These are phyloP conservation scores for Drosophila varians DNA, from an alignment of 1,140 invertebrate species.

Conservation along the genomic window DNA sequence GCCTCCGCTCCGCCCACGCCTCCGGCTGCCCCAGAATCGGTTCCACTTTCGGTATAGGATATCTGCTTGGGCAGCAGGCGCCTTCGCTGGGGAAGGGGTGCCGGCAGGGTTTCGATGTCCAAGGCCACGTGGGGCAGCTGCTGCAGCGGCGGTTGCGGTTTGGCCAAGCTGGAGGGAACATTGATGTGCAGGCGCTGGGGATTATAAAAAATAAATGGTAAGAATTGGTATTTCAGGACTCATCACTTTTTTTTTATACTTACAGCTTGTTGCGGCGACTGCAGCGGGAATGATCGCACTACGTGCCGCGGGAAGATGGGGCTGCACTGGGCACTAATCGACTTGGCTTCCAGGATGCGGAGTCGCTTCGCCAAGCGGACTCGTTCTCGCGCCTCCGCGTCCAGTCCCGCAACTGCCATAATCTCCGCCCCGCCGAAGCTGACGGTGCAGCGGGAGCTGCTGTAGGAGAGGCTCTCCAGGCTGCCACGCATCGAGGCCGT, in stretches of 20 bases:
- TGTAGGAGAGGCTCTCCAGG: constrained; percentile 77
- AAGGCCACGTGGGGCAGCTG: constrained; percentile 39
- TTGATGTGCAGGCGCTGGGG: constrained; percentile 62
- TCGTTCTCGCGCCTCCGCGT: constrained; percentile 59
- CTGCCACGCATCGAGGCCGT: constrained; percentile 73
- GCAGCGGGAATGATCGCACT: constrained; percentile 54
- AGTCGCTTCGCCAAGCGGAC: constrained; percentile 61
- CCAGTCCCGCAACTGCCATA: constrained; percentile 41
- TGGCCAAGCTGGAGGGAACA: constrained; percentile 71
- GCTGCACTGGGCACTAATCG: constrained; percentile 82
- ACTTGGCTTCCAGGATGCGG: constrained; percentile 79
- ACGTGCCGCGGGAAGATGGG: constrained; percentile 76
- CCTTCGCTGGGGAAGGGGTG: constrained; percentile 46
- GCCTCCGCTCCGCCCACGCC: constrained; percentile 28
- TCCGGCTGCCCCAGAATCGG: constrained; percentile 23
- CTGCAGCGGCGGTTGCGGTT: constrained; percentile 16
- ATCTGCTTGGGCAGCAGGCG: constrained; percentile 70
- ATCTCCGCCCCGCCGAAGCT: constrained; percentile 77
- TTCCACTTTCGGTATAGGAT: constrained; percentile 71
- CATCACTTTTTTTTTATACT: constrained; percentile 16
- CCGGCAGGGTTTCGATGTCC: constrained; percentile 41
- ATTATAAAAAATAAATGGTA: neutral
- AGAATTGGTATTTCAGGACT: neutral
- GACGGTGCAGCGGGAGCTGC: constrained; percentile 74
- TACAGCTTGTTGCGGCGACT: constrained; percentile 62